A percentile compares a stretch with the other conserved stretches of the same genome.
Conservation (phyloP, 1,140 invertebrate genomes). For the Camponotus vicinus region DNA sequence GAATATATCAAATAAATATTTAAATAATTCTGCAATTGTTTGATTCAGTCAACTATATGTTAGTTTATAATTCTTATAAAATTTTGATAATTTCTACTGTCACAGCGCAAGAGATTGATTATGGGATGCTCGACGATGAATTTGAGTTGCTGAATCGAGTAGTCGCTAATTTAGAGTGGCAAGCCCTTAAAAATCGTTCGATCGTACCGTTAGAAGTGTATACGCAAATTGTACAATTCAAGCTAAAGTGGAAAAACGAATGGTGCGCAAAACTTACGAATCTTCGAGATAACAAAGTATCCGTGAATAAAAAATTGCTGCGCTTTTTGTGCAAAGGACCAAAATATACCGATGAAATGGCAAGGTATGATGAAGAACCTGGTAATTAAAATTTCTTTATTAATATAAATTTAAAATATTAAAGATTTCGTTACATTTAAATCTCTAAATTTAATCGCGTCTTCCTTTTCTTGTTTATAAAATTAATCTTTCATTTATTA, state of each 20-base stretch:
- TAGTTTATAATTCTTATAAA: neutral
- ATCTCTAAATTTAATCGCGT: neutral
- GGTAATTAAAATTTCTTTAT: neutral
- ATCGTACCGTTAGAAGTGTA: neutral
- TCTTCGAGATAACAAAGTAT: neutral
- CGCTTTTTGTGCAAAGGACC: conserved; percentile 25
- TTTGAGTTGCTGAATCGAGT: conserved; percentile 23
- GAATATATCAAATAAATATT: neutral
- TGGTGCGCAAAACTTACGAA: conserved; percentile 17
- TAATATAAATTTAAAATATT: neutral
- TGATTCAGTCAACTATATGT: neutral
- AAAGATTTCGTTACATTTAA: neutral
- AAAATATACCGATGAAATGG: conserved; percentile 22
- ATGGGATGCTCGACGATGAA: neutral
- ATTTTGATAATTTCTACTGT: neutral
- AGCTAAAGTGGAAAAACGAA: neutral
- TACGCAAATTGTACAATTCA: neutral
- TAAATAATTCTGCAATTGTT: neutral
- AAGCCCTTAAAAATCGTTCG: neutral
- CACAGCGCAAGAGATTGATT: neutral
- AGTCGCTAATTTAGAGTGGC: conserved; percentile 17
- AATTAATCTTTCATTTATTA: neutral
- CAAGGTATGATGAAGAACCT: neutral
- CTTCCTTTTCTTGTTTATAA: neutral
- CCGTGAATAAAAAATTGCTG: neutral